Conservation (phyloP, 2,797 vertebrate species). For the Emys orbicularis region DNA sequence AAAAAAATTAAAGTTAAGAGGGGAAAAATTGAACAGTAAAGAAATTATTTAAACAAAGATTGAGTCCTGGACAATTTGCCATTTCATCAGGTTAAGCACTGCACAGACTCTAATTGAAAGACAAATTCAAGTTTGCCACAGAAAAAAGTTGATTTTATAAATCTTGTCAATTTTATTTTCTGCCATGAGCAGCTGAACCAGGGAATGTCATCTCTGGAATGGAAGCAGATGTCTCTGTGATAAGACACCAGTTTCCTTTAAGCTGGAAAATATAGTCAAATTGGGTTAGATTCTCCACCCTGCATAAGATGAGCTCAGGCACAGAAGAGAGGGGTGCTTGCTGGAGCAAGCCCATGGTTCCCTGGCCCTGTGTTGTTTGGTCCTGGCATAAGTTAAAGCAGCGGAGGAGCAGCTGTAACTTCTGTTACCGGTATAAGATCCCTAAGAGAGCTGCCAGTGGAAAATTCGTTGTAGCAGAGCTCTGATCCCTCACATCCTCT, state of each 20-base stretch:
- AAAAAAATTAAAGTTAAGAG: constrained; percentile 14
- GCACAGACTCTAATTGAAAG: not conserved
- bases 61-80: not conserved
- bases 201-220: constrained; percentile 64
- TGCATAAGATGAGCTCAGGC: not conserved
- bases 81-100: constrained; percentile 14
- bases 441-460: not conserved
- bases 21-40: constrained; percentile 21
- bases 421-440: not conserved
- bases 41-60: constrained; percentile 54
- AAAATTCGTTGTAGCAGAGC: not conserved
- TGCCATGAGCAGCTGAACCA: constrained; percentile 48
- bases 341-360: not conserved
- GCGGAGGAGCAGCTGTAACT: not conserved
- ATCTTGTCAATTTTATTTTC: constrained; percentile 61
- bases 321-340: constrained; percentile 27
- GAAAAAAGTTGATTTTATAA: constrained; percentile 53
- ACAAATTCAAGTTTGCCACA: constrained; percentile 47
- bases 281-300: constrained; percentile 48
- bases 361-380: not conserved
- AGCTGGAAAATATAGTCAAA: constrained; percentile 53
- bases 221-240: constrained; percentile 79
- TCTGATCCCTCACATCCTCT: not conserved
- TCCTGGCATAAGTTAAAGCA: not conserved
- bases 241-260: constrained; percentile 78